Base-by-base conservation (phyloP, 1,140 invertebrate species). In the Radopholus similis region DNA sequence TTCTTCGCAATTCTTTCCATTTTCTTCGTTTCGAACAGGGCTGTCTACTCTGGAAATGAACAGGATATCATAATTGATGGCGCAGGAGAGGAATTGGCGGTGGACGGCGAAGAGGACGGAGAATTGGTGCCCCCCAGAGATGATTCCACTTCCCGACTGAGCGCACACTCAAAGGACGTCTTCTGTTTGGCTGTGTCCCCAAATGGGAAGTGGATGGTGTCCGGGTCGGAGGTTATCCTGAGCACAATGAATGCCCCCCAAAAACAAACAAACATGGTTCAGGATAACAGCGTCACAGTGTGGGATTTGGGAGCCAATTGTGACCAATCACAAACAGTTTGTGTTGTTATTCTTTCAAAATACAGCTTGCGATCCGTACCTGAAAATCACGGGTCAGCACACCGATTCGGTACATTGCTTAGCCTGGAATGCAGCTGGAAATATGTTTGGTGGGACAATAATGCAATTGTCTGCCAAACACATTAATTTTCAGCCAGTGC, bases 161-260 rank as follows among this genome's bases (percentile, higher is more conserved):
- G 21, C 32, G 71, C n/a, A 0, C 71, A 73, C 21, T 15, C 21
- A 28, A 76, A 73, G 21, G 71, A 73, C 54, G 72, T 73, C n/a
- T 73, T 73, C 47, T 59, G 53, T 26, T 28, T 73, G 8, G 35
- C 54, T 9, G 3, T 73, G 18, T 73, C 72, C 6, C 28, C 68
- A 23, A 26, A 56, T 28, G 37, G 42, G n/a, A 44, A 51, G 8
- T 56, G 47, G 53, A 21, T 73, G 4, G 54, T 62, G 6, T 40
- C 23, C 23, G 71, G 71, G 18, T 58, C 62, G 6, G 73, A 73
- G 59, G 59, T 62, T 62, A 26, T 18, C n/a, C n/a, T 47, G 26
- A 26, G 18, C 0, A n/a, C 9, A 6, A 9, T 2, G 1, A 26
- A 32, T 44, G 5, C 11, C 37, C 2, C 11, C 26, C 26, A 42